Conservation (phyloP, 2,113 vertebrate species). For the Festucalex cinctus region DNA sequence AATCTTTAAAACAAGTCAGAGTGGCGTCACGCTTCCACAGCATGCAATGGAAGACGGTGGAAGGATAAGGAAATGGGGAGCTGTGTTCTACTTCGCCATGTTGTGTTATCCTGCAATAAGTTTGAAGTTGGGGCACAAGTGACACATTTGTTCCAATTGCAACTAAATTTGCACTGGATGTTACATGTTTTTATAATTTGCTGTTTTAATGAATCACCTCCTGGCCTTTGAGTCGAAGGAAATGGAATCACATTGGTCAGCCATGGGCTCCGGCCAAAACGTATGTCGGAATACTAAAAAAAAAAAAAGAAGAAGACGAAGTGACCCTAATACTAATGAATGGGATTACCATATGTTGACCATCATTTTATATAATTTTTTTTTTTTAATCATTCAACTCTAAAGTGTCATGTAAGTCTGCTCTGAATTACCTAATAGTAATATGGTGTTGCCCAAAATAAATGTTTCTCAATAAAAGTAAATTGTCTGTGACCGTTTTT, state of each 20-base stretch:
- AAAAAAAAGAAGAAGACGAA: conserved; percentile 21
- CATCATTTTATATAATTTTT: conserved; percentile 50
- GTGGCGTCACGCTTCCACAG: conserved; percentile 23
- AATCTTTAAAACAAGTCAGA: conserved; percentile 40
- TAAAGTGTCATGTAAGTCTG: conserved; percentile 55
- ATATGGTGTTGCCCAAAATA: conserved; percentile 61
- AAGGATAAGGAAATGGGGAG: conserved; percentile 17
- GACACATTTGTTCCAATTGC: conserved; percentile 63
- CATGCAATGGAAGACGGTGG: conserved; percentile 18
- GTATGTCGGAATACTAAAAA: not conserved
- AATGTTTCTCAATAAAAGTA: conserved; percentile 63
- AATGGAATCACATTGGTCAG: conserved; percentile 66
- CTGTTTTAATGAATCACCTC: conserved; percentile 57
- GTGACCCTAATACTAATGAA: conserved; percentile 43
- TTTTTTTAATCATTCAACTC: conserved; percentile 27
- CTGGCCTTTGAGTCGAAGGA: conserved; percentile 52
- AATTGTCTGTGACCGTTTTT: conserved; percentile 59
- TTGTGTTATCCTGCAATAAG: conserved; percentile 11
- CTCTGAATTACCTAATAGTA: conserved; percentile 40
- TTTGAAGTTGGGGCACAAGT: conserved; percentile 36
- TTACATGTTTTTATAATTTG: conserved; percentile 69
- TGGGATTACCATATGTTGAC: conserved; percentile 66
- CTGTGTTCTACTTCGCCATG: conserved; percentile 22
- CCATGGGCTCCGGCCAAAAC: conserved; percentile 50
- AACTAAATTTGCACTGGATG: conserved; percentile 54